Evolutionary conservation across 2,888 invertebrate genomes (phyloP), one percentile per base, ranked within the genome.

Genomic region (Eurytoma adleriae): DNA sequence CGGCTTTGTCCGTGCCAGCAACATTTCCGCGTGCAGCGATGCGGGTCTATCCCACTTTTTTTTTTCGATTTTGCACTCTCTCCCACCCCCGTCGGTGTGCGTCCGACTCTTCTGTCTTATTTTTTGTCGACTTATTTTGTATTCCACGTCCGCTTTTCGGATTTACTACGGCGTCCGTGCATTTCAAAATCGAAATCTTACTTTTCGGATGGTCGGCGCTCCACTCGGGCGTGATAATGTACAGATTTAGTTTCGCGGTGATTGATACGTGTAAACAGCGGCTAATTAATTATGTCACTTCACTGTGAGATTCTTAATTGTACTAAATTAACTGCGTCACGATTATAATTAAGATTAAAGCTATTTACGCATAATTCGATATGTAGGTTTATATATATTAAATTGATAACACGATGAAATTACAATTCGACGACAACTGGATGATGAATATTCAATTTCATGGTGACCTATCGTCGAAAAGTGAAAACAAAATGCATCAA

Each of bases 1-100:
- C 82, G 82, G 85, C 85, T 89, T 88, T 87, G 85, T 87, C n/a
- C 40, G 83, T 86, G 87, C 87, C 86, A 89, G 89, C 88, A 88
- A 87, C 85, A 88, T 89, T 89, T 88, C 85, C 85, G 86, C 50
- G 84, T 85, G 84, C 83, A 85, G 85, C 84, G 84, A 84, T 84
- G 85, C 85, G 84, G 86, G 85, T 86, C 88, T 88, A 87, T n/a
- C 30, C 66, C 66, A 76, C n/a, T 69, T 20, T 18, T 27, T 69
- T 69, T 69, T 69, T 56, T n/a, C 30, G 30, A 67, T 40, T 40
- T 40, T 40, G 40, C 48, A 56, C 59, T 67, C 20, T n/a, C 56
- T 27, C 52, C 40, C 64, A 18, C 48, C 64, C 52, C 40, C 62
- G 27, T 64, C 64, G n/a, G 48, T 64, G 54, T 30, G n/a, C 27